phyloP scores from a whole-genome alignment of 2,797 vertebrate species.

The Phylloscopus collybita region DNA sequence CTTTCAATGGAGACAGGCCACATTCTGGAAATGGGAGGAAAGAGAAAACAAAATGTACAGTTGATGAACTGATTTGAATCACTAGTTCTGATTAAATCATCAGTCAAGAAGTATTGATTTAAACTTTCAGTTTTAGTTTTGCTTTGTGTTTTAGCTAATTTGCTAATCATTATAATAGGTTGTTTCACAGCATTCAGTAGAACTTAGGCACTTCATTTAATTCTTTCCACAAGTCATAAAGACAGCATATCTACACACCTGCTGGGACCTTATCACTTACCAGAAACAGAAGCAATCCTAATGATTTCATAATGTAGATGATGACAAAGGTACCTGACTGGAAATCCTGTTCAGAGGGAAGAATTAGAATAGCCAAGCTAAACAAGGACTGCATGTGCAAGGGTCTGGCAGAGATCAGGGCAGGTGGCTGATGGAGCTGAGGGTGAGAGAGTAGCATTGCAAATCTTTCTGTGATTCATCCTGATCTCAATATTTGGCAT shows the following conservation, averaged over 20 bases:
- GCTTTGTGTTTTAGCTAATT: neutral
- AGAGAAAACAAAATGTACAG: neutral
- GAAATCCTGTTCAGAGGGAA: neutral
- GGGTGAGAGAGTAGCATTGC: neutral
- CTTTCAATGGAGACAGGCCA: neutral
- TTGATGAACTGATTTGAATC: neutral
- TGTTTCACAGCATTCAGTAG: neutral
- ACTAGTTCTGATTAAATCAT: neutral
- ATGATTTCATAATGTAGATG: neutral
- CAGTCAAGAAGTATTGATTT: neutral
- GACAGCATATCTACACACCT: neutral
- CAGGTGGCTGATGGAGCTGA: neutral
- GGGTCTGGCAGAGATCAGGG: neutral
- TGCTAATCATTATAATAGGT: neutral
- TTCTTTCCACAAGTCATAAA: neutral
- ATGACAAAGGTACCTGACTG: neutral
- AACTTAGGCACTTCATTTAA: neutral
- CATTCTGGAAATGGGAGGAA: neutral
- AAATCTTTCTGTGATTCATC: neutral
- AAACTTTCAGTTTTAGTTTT: neutral
- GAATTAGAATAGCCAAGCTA: neutral
- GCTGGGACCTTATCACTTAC: neutral
- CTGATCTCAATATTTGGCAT: neutral
- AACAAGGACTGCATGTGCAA: neutral
- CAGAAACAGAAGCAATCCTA: neutral